These are phyloP conservation scores for Phalloptychus januarius DNA, from an alignment of 2,797 vertebrate genomes.

Conservation along the genomic window DNA sequence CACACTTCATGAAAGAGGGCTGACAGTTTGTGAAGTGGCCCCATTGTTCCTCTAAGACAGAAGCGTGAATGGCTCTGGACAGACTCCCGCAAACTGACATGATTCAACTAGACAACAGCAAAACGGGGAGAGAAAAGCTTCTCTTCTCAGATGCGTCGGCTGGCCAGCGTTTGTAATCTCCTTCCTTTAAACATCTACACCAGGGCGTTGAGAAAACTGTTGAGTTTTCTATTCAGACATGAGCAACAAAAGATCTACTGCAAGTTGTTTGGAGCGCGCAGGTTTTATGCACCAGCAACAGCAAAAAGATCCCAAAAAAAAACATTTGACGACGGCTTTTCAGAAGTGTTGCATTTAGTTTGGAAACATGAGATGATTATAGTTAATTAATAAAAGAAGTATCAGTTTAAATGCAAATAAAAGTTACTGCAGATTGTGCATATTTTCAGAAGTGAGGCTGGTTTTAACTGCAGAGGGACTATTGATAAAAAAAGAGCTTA, in stretches of 20 bases:
- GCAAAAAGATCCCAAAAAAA: neutral
- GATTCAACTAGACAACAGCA: conserved; percentile 94
- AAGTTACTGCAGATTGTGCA: neutral
- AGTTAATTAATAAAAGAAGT: neutral
- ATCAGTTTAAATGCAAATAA: neutral
- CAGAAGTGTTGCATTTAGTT: neutral
- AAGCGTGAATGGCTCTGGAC: neutral
- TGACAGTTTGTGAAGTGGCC: neutral
- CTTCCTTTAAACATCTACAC: neutral
- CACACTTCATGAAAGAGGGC: neutral
- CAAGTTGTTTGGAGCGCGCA: neutral
- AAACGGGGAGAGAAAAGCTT: conserved; percentile 84
- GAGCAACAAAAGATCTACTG: neutral
- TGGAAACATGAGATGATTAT: neutral
- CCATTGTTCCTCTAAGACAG: neutral
- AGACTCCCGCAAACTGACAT: conserved; percentile 86
- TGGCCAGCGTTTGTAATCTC: neutral
- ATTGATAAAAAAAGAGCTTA: too few relatives aligned
- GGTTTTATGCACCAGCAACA: neutral
- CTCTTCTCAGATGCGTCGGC: neutral
- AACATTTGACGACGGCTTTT: neutral
- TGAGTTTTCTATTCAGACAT: neutral
- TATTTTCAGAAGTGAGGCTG: too few relatives aligned
- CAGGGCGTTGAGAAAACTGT: neutral
- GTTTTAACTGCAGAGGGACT: too few relatives aligned